These are phyloP conservation scores for Cryptomyrus ogoouensis DNA, from an alignment of 2,113 vertebrate genomes.

Conservation along the genomic window DNA sequence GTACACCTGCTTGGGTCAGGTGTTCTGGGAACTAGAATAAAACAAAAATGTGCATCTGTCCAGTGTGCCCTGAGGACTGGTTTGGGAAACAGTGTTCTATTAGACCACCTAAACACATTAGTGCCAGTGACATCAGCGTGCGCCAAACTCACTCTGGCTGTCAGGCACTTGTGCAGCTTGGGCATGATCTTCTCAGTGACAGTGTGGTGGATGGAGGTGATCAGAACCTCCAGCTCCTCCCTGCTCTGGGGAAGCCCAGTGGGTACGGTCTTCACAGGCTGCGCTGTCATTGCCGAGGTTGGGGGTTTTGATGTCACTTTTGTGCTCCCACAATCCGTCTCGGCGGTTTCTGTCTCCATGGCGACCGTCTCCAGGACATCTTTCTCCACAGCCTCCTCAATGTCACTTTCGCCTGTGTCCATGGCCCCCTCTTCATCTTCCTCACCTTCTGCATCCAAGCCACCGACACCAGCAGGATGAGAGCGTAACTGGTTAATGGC, in stretches of 20 bases:
- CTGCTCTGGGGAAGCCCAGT: conserved; percentile 72
- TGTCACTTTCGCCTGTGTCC: conserved; percentile 61
- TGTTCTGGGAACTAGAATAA: neutral
- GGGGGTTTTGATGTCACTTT: neutral
- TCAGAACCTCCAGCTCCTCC: conserved; percentile 71
- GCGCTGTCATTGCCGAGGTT: conserved; percentile 13
- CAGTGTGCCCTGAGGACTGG: neutral
- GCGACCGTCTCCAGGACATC: conserved; percentile 58
- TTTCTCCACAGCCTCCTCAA: conserved; percentile 43
- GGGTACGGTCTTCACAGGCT: conserved; percentile 30
- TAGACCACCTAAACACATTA: neutral
- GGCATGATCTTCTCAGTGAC: conserved; percentile 77
- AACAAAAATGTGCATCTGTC: neutral
- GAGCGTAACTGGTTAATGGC: neutral
- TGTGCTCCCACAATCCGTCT: neutral
- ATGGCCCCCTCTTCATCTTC: conserved; percentile 52
- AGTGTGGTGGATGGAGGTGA: conserved; percentile 71
- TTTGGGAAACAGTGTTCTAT: neutral
- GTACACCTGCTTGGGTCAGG: neutral
- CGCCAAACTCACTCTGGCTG: conserved; percentile 70
- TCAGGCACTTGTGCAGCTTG: conserved; percentile 81
- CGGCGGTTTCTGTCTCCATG: conserved; percentile 20
- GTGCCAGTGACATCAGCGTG: neutral
- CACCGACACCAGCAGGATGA: conserved; percentile 9
- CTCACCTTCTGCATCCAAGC: conserved; percentile 37